Base-by-base conservation (phyloP, 2,888 invertebrate species). In the Caenorhabditis virilis region DNA sequence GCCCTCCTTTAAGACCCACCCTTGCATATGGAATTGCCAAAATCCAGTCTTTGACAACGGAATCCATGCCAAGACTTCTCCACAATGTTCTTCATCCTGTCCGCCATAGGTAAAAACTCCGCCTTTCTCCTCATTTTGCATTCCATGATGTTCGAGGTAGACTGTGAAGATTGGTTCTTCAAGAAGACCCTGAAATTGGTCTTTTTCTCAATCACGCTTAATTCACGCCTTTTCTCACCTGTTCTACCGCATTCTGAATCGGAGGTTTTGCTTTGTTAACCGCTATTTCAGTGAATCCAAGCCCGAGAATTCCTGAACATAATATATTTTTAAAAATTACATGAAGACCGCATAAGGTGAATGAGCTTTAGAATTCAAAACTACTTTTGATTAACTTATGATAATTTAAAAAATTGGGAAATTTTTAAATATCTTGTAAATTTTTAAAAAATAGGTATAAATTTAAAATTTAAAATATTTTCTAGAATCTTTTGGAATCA, bases 221-320 rank as follows among this genome's bases (percentile, higher is more conserved):
- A n/a, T n/a, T n/a, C n/a, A n/a, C n/a, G n/a, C n/a, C n/a, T n/a
- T n/a, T n/a, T n/a, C n/a, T n/a, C n/a, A n/a, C n/a, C n/a, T 63
- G 61, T 2, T 69, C 49, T 7, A 85, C 79, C 76, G 85, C 84
- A 60, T 82, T 84, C 62, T 85, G 79, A 72, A 86, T 85, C 6
- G 84, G 84, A 9, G 86, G 85, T 3, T 71, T 72, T 3, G 84
- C 85, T 16, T 69, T 65, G 62, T 85, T 84, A 23, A 85, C 85
- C 25, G 86, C 83, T 36, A 86, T 84, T 0, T 79, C 77, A 30
- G 78, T 72, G 73, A 84, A 86, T 1, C 81, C 86, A 79, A 86
- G 78, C 13, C 86, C 86, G 9, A 71, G 53, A 33, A 71, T 68
- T 36, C 70, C 71, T n/a, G n/a, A n/a, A n/a, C n/a, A n/a, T n/a